A percentile compares a stretch with the other conserved stretches of the same genome.
Conservation (phyloP, 2,888 invertebrate genomes). For the Chloroclysta siterata region DNA sequence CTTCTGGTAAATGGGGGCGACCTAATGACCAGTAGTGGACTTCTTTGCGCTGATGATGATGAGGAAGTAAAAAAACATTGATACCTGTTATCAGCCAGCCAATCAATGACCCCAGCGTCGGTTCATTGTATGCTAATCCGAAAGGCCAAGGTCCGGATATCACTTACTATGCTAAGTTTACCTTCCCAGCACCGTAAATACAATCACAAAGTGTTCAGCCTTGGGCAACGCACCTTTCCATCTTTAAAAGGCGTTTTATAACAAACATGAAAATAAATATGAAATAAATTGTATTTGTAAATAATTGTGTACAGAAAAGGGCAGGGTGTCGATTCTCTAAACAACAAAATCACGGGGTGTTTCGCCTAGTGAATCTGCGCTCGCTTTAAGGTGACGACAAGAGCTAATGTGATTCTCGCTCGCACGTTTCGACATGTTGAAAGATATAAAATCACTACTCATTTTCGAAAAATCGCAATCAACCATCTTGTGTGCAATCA, state of each 20-base stretch:
- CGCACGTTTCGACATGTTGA: too few species aligned
- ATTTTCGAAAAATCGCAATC: too few species aligned
- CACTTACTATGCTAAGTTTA: conserved; percentile 33
- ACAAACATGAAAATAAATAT: conserved; percentile 12
- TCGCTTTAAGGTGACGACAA: too few species aligned
- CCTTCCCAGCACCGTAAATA: conserved; percentile 9
- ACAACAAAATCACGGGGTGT: too few species aligned
- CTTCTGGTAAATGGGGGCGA: too few species aligned
- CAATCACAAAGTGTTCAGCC: conserved; percentile 18
- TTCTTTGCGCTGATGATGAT: neutral
- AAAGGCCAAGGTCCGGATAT: conserved; percentile 40
- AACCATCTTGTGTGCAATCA: too few species aligned
- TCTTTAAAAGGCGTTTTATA: conserved; percentile 19
- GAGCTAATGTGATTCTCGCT: too few species aligned
- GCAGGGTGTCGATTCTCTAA: neutral
- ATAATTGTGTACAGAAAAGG: conserved; percentile 11
- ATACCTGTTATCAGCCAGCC: conserved; percentile 6
- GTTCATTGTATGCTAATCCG: conserved; percentile 44
- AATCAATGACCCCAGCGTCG: conserved; percentile 24
- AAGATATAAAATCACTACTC: too few species aligned
- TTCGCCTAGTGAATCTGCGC: too few species aligned
- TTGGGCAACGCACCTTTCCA: conserved; percentile 24
- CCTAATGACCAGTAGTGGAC: neutral
- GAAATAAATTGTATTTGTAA: conserved; percentile 4
- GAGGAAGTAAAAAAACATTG: neutral